These are phyloP conservation scores for Drosophila differens DNA, from an alignment of 2,888 invertebrate species.

Conservation along the genomic window DNA sequence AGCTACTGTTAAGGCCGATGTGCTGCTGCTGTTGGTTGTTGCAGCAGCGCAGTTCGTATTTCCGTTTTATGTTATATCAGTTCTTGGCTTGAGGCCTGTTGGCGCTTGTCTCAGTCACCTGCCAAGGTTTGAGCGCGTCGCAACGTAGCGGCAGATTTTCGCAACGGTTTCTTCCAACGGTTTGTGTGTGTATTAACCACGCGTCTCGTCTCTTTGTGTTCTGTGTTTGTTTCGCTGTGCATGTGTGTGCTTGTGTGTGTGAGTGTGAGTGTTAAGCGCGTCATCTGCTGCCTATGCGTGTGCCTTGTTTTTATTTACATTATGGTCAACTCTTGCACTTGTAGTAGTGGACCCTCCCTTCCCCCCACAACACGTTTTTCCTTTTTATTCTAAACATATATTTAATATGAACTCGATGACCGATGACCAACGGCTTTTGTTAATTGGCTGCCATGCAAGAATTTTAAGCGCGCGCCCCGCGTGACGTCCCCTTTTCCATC, in stretches of 20 bases:
- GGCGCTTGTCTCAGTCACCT: conserved; percentile 78
- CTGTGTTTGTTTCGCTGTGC: conserved; percentile 25
- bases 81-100: conserved; percentile 69
- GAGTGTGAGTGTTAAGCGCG: conserved; percentile 56
- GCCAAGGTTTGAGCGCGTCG: conserved; percentile 80
- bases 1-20: conserved; percentile 40
- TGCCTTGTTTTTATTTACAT: conserved; percentile 62
- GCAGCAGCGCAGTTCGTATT: conserved; percentile 42
- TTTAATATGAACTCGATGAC: conserved; percentile 50
- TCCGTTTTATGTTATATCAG: conserved; percentile 52
- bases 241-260: conserved; percentile 22
- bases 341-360: not conserved
- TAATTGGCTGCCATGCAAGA: conserved; percentile 66
- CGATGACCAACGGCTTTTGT: conserved; percentile 45
- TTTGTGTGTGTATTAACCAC: conserved; percentile 34
- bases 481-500: conserved; percentile 37
- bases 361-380: conserved; percentile 46
- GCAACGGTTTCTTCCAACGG: conserved; percentile 46
- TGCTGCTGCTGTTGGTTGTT: conserved; percentile 22
- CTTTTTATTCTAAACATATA: conserved; percentile 32
- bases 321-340: conserved; percentile 30
- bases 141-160: conserved; percentile 66
- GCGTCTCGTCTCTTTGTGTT: conserved; percentile 20
- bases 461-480: conserved; percentile 74
- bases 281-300: conserved; percentile 47